phyloP scores from a whole-genome alignment of 2,113 vertebrate genomes.

The Tetrao urogallus region DNA sequence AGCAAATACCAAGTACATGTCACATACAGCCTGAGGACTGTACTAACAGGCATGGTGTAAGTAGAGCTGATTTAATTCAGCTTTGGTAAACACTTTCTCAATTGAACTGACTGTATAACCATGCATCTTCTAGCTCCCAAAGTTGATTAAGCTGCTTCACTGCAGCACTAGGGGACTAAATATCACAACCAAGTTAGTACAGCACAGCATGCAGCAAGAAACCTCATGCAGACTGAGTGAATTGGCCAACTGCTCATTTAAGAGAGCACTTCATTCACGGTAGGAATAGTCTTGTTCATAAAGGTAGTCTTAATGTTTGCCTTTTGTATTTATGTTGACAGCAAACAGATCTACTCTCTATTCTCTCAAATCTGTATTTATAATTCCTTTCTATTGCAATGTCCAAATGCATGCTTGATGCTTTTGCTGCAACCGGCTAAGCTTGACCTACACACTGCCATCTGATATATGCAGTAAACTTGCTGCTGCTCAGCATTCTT shows the following conservation, averaged over 20 bases:
- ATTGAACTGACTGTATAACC: neutral
- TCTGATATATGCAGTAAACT: neutral
- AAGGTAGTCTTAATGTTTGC: neutral
- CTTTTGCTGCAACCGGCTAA: neutral
- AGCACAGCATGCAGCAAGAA: neutral
- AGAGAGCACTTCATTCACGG: neutral
- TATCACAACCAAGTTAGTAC: neutral
- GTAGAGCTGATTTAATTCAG: slow-evolving; percentile 24
- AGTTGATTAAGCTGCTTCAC: neutral
- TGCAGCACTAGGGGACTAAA: neutral
- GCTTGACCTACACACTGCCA: neutral
- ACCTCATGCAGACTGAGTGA: neutral
- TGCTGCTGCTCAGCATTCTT: neutral
- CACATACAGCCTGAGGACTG: neutral
- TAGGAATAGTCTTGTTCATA: neutral
- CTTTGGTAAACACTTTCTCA: neutral
- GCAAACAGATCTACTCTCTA: neutral
- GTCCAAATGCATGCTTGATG: neutral
- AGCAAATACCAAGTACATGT: neutral
- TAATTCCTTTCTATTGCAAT: neutral
- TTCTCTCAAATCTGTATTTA: neutral
- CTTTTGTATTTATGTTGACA: slow-evolving; percentile 5
- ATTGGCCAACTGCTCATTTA: neutral
- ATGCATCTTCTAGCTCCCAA: neutral
- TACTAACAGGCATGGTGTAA: neutral